These are phyloP conservation scores for Conopomorpha cramerella DNA, from an alignment of 1,140 invertebrate species.

Conservation along the genomic window DNA sequence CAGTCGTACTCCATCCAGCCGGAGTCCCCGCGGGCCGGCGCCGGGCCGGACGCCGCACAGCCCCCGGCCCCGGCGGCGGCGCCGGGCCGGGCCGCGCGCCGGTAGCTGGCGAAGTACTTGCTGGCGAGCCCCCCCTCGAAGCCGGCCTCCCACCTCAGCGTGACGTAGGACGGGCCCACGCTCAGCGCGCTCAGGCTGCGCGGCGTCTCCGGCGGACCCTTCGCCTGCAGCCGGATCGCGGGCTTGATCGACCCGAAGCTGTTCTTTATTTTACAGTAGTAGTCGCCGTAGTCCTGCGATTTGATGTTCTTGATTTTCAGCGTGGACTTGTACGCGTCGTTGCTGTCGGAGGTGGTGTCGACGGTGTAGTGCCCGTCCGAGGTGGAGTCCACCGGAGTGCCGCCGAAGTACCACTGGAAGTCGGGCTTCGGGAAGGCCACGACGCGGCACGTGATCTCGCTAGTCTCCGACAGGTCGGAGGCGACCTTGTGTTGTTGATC, in stretches of 20 bases:
- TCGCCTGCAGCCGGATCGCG: conserved; percentile 79
- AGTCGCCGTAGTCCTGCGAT: conserved; percentile 85
- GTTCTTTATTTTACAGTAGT: conserved; percentile 84
- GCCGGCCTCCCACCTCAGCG: conserved; percentile 81
- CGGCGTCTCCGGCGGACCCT: conserved; percentile 84
- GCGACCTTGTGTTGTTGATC: conserved; percentile 89
- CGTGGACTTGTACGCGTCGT: conserved; percentile 84
- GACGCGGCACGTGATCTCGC: conserved; percentile 84
- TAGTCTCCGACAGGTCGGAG: conserved; percentile 81
- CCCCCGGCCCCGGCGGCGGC: conserved; percentile 10
- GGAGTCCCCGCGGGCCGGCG: conserved; percentile 62
- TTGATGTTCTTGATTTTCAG: conserved; percentile 77
- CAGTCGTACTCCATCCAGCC: conserved; percentile 85
- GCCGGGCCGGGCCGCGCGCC: conserved; percentile 58
- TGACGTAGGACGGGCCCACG: conserved; percentile 76
- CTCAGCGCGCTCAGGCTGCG: conserved; percentile 70
- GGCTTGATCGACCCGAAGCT: conserved; percentile 75
- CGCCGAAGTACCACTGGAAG: conserved; percentile 88
- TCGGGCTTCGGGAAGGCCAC: conserved; percentile 90
- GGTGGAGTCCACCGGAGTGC: conserved; percentile 71
- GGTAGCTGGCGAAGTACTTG: conserved; percentile 82
- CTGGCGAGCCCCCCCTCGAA: conserved; percentile 87
- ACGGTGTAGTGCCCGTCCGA: conserved; percentile 87
- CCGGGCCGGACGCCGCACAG: conserved; percentile 50
- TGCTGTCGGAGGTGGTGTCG: conserved; percentile 76